Percentiles rank a stretch among this genome's conserved stretches.
These are phyloP conservation scores for Phrynocephalus guinanensis DNA, from an alignment of 2,797 vertebrate species.

Conservation along the genomic window DNA sequence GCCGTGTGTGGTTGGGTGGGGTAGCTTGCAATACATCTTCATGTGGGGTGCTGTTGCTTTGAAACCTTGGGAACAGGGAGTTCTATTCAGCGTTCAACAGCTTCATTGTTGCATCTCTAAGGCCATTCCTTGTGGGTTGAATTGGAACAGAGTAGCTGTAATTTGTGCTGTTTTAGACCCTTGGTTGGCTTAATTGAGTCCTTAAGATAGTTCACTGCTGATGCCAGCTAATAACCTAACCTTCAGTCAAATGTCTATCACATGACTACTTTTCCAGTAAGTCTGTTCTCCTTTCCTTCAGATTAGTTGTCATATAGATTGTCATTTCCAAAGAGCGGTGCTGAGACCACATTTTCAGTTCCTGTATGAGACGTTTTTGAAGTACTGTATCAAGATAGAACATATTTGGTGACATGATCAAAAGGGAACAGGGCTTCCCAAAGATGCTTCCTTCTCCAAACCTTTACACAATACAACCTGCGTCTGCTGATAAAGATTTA, in stretches of 20 bases:
- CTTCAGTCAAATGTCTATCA: conserved; percentile 27
- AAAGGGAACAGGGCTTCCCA: conserved; percentile 6
- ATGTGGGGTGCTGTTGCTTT: not conserved
- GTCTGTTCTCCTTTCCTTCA: conserved; percentile 48
- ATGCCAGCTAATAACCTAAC: not conserved
- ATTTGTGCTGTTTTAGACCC: conserved; percentile 15
- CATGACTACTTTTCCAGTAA: conserved; percentile 32
- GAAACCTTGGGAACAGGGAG: not conserved
- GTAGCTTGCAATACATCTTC: not conserved
- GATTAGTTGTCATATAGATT: conserved; percentile 49
- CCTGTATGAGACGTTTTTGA: conserved; percentile 51
- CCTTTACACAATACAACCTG: conserved; percentile 14
- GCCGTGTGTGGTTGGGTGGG: not conserved
- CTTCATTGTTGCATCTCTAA: conserved; percentile 5
- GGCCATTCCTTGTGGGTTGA: not conserved
- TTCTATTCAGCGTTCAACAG: not conserved
- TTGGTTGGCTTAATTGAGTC: conserved; percentile 25
- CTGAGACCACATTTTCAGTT: conserved; percentile 73
- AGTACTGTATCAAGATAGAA: conserved; percentile 26
- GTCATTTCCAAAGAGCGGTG: conserved; percentile 63
- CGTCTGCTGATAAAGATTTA: fast-evolving
- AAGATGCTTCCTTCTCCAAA: conserved; percentile 15
- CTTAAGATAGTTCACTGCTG: not conserved
- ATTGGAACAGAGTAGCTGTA: not conserved
- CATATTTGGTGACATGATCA: conserved; percentile 27